phyloP scores from a whole-genome alignment of 2,797 vertebrate species.

The Sarcophilus harrisii region DNA sequence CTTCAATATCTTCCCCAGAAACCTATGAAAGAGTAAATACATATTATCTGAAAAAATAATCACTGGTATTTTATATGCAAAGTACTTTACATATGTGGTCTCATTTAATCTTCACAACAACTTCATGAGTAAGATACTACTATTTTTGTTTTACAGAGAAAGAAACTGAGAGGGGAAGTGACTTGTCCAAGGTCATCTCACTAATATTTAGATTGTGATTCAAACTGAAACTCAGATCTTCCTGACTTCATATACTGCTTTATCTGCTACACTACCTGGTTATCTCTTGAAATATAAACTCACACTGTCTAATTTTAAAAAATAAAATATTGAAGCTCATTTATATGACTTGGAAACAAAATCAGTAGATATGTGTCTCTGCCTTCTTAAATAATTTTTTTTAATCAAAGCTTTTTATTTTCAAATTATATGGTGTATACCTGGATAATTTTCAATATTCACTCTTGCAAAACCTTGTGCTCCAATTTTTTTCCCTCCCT shows the following conservation, averaged over 20 bases:
- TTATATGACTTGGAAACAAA: background rate
- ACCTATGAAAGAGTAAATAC: background rate
- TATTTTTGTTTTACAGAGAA: background rate
- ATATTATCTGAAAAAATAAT: background rate
- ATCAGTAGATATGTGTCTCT: background rate
- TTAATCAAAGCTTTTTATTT: no score
- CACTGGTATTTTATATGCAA: background rate
- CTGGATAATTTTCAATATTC: no score
- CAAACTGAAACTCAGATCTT: background rate
- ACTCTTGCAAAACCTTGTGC: no score
- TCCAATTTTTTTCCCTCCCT: no score
- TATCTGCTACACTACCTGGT: background rate
- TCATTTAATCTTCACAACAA: background rate
- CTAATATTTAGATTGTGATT: background rate
- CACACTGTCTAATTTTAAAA: background rate
- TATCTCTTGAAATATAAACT: background rate
- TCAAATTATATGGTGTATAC: no score
- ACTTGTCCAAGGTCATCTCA: background rate
- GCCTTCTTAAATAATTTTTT: background rate
- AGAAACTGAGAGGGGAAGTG: background rate
- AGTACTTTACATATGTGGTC: background rate
- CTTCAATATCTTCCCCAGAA: background rate
- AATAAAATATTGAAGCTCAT: background rate
- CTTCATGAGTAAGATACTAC: background rate
- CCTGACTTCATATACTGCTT: background rate